Evolutionary conservation across 30 jellyfish, hydroid and myxozoan species (phyloP).

Genomic region (Turritopsis rubra): DNA sequence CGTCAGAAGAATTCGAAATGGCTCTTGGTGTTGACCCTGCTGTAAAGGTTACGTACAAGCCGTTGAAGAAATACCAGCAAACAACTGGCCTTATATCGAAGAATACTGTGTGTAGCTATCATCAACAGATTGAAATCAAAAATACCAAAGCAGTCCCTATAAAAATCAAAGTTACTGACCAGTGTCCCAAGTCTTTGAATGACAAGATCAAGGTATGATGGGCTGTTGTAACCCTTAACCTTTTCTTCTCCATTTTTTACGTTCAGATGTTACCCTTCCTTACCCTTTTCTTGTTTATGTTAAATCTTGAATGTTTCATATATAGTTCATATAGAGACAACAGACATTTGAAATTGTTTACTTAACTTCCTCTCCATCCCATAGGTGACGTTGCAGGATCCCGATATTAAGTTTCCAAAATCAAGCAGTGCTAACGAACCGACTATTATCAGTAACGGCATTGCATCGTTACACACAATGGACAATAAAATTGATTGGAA

Average conservation of each 20-base stretch:
- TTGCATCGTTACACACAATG: slow-evolving; percentile 37
- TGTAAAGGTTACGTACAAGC: slow-evolving; percentile 79
- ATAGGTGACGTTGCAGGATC: slow-evolving; percentile 45
- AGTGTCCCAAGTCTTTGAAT: slow-evolving; percentile 58
- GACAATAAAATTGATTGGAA: slow-evolving; percentile 60
- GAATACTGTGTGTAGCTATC: slow-evolving; percentile 28
- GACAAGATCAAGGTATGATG: slow-evolving; percentile 77
- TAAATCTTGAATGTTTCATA: no score
- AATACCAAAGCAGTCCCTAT: slow-evolving; percentile 57
- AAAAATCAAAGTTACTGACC: slow-evolving; percentile 58
- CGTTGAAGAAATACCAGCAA: slow-evolving; percentile 58
- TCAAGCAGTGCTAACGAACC: slow-evolving; percentile 16
- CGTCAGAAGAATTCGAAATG: slow-evolving; percentile 73
- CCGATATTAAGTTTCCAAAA: slow-evolving; percentile 32
- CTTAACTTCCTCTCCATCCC: no score
- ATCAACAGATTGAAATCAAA: slow-evolving; percentile 56
- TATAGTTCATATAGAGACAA: no score
- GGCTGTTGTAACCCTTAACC: no score
- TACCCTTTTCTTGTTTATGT: no score
- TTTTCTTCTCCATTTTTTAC: no score
- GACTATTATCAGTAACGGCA: slow-evolving; percentile 10
- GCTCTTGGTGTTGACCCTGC: slow-evolving; percentile 92
- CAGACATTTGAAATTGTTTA: no score
- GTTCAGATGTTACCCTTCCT: no score
- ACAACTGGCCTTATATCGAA: slow-evolving; percentile 60